Percentiles rank a stretch among this genome's conserved stretches.
These are phyloP conservation scores for Machimus rusticus DNA, from an alignment of 2,888 invertebrate genomes.

Conservation along the genomic window DNA sequence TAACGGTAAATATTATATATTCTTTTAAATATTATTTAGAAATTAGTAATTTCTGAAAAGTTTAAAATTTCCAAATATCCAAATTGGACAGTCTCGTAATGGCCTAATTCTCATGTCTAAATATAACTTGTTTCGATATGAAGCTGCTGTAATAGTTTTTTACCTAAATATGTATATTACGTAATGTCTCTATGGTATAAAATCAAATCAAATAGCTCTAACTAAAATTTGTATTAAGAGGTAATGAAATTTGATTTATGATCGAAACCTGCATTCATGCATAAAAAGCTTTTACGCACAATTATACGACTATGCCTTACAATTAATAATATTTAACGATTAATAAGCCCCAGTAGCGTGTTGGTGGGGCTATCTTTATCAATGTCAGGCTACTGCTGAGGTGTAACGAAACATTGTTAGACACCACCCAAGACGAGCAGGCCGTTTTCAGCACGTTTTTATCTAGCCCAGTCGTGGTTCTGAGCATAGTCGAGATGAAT, in stretches of 20 bases:
- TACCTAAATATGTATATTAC: neutral
- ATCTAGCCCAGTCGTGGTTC: neutral
- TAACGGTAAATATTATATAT: too few relatives aligned
- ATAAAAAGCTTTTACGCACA: neutral
- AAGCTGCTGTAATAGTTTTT: neutral
- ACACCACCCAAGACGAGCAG: slow-evolving; percentile 3
- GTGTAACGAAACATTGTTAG: neutral
- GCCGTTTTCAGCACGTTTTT: neutral
- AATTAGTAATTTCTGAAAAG: too few relatives aligned
- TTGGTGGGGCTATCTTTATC: neutral
- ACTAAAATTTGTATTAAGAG: neutral
- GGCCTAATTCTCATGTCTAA: neutral
- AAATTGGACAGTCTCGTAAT: neutral
- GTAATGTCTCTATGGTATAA: neutral
- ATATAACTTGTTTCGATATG: neutral
- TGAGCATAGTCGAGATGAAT: neutral
- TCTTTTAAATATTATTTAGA: too few relatives aligned
- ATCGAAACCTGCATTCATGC: neutral
- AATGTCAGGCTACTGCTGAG: neutral
- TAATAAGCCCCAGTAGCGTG: neutral
- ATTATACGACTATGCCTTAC: neutral
- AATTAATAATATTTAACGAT: neutral
- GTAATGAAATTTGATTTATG: neutral
- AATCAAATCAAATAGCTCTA: neutral
- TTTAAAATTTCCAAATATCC: too few relatives aligned